Base-by-base conservation (phyloP, 1,140 invertebrate species). In the Drosophila suzukii region DNA sequence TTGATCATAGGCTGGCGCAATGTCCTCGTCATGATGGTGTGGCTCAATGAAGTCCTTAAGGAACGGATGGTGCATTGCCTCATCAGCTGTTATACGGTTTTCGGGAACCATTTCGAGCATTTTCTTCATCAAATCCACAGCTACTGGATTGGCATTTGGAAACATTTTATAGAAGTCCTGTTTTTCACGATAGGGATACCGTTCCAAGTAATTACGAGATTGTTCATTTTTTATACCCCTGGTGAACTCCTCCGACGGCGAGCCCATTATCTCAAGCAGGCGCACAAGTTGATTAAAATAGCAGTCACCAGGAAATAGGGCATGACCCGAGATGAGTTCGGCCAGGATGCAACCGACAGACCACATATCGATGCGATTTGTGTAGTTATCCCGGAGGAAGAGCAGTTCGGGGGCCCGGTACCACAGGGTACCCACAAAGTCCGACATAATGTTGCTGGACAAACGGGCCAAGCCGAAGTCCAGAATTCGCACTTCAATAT, bases 311-410 rank as follows among this genome's bases (percentile, higher is more conserved):
- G 98, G 98, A 92, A 99, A 99, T 53, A 99, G 93, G 12, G 97
- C 97, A 90, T 96, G 94, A 44, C 97, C 95, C 2, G 97, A 98
- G 43, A 99, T 93, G 77, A 99, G 93, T 93, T 99, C 98, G 2
- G 98, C 98, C 97, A 99, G 98, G 61, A 99, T 99, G 92, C 98
- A 99, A 11, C 98, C 98, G 43, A 99, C 98, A 13, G 97, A 98
- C 98, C 98, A 99, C 91, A 99, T 98, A 93, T 99, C 98, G 70
- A 99, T 98, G 93, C 98, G 99, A 93, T 99, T 97, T 93, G 98
- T 98, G 90, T 99, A 99, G 92, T 99, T 97, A 97, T 99, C 99
- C 98, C 98, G 99, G 93, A 99, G 99, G 8, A 99, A 94, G 97
- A 99, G 99, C 44, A 99, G 99, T 94, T 99, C 99, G 8, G 99